Conservation (phyloP, 2,113 vertebrate species). For the Anser cygnoides region DNA sequence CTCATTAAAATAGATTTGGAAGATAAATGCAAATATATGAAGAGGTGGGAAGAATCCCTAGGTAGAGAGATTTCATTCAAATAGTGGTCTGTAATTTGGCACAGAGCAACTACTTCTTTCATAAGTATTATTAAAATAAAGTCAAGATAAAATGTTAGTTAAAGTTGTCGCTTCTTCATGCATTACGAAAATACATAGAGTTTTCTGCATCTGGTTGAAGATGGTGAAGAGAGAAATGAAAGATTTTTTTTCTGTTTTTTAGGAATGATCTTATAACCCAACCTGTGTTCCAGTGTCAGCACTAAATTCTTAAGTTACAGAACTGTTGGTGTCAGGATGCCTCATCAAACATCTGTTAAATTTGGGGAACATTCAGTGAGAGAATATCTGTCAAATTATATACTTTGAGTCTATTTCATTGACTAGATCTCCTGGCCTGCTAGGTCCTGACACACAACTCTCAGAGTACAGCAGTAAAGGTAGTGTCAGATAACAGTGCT, state of each 20-base stretch:
- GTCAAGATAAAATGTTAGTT: conserved; percentile 13
- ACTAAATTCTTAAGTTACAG: not conserved
- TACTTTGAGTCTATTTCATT: not conserved
- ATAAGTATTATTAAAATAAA: conserved; percentile 24
- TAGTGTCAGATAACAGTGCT: not conserved
- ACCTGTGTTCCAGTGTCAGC: not conserved
- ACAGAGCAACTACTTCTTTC: conserved; percentile 30
- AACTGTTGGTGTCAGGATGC: not conserved
- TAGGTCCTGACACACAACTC: not conserved
- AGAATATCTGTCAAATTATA: not conserved
- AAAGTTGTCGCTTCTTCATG: not conserved
- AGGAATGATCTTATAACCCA: not conserved
- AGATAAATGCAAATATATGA: conserved; percentile 76
- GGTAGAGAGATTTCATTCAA: conserved; percentile 70
- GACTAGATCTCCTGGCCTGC: not conserved
- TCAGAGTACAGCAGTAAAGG: not conserved
- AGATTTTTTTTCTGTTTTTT: not conserved
- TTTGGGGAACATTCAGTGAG: not conserved
- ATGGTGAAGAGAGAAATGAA: not conserved
- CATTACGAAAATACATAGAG: not conserved
- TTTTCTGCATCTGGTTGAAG: not conserved
- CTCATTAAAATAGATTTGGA: conserved; percentile 76
- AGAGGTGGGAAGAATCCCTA: conserved; percentile 73
- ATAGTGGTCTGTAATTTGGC: conserved; percentile 55
- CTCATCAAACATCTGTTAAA: not conserved